Base-by-base conservation (phyloP, 2,113 vertebrate genomes). In the Petrocephalus microphthalmus region DNA sequence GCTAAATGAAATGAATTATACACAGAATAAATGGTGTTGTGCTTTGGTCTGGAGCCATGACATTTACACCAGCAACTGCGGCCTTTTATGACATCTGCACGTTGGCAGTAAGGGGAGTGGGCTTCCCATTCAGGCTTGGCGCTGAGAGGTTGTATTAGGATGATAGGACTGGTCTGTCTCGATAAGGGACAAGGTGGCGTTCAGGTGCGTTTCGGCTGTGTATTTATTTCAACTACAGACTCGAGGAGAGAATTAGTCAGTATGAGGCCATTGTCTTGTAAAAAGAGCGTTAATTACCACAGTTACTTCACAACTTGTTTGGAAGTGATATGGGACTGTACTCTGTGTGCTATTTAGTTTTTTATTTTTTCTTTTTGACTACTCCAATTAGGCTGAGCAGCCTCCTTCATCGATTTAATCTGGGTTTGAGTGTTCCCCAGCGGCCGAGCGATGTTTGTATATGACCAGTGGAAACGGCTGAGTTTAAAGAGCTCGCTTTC, bases 231-330 rank as follows among this genome's bases (percentile, higher is more conserved):
- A 20, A 22, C 33, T 19, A 47, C 33, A 47, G 78, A 82, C 33
- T 33, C 19, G 8, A 82, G 78, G 42, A 22, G 20, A 19, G 42
- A n/a, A 83, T 20, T 49, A 37, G 19, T 83, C 20, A 83, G 37
- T 22, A 49, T 42, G 19, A 83, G 78, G 45, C 37, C 42, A 83
- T 49, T 20, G 7, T 49, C 7, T 54, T 54, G n/a, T 74, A 51
- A 56, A 51, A 56, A 64, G 53, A 56, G 56, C 15, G 6, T 84
- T 56, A 88, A 84, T 88, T 88, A 64, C 84, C 82, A 60, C 54
- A 33, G 42, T 67, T 29, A 84, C 47, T 25, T 51, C 47, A 20
- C 20, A 47, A 51, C 81, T 52, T 37, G 29, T 60, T 64, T 84
- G 33, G 33, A 64, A 88, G 57, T 60, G 45, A 85, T 42, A 17